phyloP scores from a whole-genome alignment of 2,113 vertebrate species.

The Syngnathus floridae region DNA sequence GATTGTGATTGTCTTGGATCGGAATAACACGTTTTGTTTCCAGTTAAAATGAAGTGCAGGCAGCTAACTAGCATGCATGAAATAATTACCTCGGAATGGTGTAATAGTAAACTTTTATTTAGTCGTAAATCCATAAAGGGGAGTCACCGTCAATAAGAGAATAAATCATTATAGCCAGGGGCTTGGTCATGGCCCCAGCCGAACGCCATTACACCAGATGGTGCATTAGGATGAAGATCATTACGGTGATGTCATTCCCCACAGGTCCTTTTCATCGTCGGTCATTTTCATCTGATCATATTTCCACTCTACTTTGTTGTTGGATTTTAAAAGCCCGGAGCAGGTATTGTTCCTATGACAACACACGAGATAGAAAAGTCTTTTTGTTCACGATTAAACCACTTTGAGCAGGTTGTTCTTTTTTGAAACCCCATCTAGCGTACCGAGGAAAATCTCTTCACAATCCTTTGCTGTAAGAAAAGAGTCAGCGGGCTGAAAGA shows the following conservation, averaged over 20 bases:
- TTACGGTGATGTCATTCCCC: slow-evolving; percentile 57
- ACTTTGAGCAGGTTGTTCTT: slow-evolving; percentile 29
- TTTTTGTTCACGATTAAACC: slow-evolving; percentile 14
- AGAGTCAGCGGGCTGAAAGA: slow-evolving; percentile 41
- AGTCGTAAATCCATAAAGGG: slow-evolving; percentile 23
- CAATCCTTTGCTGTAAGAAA: slow-evolving; percentile 23
- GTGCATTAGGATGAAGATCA: slow-evolving; percentile 55
- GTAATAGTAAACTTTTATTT: slow-evolving; percentile 46
- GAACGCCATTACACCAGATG: slow-evolving; percentile 62
- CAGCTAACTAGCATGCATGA: slow-evolving; percentile 1
- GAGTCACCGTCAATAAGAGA: slow-evolving; percentile 55
- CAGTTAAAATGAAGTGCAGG: background rate
- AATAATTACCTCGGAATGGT: slow-evolving; percentile 31
- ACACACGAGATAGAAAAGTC: slow-evolving; percentile 1
- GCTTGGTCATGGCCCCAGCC: slow-evolving; percentile 52
- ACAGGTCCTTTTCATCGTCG: slow-evolving; percentile 33
- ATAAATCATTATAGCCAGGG: slow-evolving; percentile 46
- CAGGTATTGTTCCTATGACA: slow-evolving; percentile 9
- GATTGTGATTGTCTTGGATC: background rate
- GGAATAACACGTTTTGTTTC: background rate
- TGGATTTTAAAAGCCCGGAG: background rate
- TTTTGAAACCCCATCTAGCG: slow-evolving; percentile 24
- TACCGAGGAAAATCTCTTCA: slow-evolving; percentile 41
- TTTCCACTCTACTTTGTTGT: slow-evolving; percentile 23
- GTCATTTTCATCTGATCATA: slow-evolving; percentile 28